Evolutionary conservation across 2,113 vertebrate species (phyloP).

Genomic region (Sylvia atricapilla): DNA sequence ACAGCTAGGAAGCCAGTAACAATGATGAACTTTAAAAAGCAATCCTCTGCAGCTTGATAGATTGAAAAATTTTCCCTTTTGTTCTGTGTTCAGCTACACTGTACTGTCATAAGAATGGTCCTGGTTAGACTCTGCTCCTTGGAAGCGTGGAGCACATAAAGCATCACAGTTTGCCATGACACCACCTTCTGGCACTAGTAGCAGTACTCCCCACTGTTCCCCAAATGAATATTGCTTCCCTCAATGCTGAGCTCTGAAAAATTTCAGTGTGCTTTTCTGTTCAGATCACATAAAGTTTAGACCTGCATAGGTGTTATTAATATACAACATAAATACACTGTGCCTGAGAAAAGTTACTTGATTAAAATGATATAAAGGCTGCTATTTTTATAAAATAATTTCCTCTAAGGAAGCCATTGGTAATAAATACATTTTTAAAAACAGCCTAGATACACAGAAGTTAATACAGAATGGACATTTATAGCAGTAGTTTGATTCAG

Average conservation of each 20-base stretch:
- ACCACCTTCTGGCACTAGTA: background rate
- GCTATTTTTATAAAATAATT: background rate
- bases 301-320: background rate
- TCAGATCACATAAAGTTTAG: background rate
- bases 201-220: background rate
- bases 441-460: background rate
- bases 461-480: background rate
- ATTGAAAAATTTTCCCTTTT: background rate
- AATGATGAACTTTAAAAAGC: background rate
- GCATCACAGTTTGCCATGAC: background rate
- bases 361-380: background rate
- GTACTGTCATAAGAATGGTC: background rate
- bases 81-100: background rate
- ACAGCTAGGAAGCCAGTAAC: background rate
- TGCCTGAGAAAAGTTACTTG: background rate
- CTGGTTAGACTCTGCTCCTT: background rate
- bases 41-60: background rate
- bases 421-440: background rate
- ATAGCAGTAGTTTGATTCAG: background rate
- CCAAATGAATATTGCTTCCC: background rate
- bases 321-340: background rate
- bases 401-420: background rate
- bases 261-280: background rate
- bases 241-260: background rate
- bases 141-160: background rate